Evolutionary conservation across 2,113 vertebrate genomes (phyloP).

Genomic region (Lepidothrix coronata): DNA sequence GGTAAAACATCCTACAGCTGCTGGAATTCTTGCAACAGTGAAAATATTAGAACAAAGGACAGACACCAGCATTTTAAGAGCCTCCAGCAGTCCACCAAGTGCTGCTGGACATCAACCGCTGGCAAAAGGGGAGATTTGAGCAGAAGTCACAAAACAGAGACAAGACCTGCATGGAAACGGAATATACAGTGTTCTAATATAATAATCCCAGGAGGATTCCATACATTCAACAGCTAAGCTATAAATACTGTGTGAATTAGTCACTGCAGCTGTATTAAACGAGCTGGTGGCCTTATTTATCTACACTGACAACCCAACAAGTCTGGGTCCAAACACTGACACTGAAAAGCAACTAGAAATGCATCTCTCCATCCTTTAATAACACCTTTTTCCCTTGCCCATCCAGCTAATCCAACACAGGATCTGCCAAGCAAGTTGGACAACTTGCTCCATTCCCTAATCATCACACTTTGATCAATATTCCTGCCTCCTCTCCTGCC

Average conservation of each 20-base stretch:
- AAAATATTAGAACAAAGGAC: background rate
- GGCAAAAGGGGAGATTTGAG: background rate
- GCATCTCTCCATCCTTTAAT: background rate
- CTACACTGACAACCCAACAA: background rate
- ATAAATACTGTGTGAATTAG: background rate
- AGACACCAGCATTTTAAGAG: background rate
- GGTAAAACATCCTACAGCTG: background rate
- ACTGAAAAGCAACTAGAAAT: background rate
- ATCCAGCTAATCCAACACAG: background rate
- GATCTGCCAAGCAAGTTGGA: background rate
- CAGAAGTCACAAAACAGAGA: background rate
- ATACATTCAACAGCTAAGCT: background rate
- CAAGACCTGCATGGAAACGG: background rate
- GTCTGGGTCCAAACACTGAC: background rate
- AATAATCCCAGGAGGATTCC: background rate
- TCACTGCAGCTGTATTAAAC: background rate
- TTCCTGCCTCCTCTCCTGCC: background rate
- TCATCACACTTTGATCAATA: background rate
- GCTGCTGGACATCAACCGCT: accelerated
- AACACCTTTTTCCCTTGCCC: background rate
- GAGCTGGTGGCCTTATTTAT: background rate
- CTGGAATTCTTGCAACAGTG: background rate
- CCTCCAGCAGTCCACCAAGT: background rate
- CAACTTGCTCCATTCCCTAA: background rate
- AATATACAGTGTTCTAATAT: background rate